Evolutionary conservation across 2,797 vertebrate species (phyloP).

Genomic region (Acomys russatus): DNA sequence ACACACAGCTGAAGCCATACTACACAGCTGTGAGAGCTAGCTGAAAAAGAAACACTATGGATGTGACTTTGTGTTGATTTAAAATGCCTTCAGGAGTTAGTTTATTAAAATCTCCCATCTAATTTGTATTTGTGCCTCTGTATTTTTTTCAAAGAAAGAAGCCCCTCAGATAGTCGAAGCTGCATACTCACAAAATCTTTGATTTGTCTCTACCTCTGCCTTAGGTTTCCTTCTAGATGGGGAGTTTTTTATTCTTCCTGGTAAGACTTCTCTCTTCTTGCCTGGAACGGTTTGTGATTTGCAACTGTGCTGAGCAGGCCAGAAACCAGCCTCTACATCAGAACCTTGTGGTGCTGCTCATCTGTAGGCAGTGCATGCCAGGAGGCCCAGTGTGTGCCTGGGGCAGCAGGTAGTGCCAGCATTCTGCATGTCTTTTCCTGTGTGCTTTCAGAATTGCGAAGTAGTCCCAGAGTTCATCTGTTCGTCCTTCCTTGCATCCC

Average conservation of each 20-base stretch:
- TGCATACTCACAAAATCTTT: neutral
- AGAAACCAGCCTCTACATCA: neutral
- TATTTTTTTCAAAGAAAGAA: neutral
- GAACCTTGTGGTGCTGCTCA: neutral
- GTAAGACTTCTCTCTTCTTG: neutral
- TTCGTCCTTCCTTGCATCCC: neutral
- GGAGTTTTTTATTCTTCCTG: neutral
- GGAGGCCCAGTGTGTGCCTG: neutral
- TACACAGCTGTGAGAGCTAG: neutral
- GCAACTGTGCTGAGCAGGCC: neutral
- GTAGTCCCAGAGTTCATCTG: neutral
- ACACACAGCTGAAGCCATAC: neutral
- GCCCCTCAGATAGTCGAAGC: neutral
- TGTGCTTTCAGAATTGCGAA: neutral
- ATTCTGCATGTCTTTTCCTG: neutral
- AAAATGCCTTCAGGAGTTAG: slow-evolving; percentile 1
- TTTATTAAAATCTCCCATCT: neutral
- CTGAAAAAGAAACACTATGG: neutral
- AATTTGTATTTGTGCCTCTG: neutral
- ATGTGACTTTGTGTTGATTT: slow-evolving; percentile 35
- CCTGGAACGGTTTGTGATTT: neutral
- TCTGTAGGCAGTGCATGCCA: neutral
- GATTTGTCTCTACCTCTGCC: neutral
- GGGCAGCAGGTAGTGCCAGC: neutral
- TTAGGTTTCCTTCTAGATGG: neutral